Evolutionary conservation across 1,140 invertebrate genomes (phyloP), one percentile per base, ranked within the genome.

Genomic region (Bacillus rossius): DNA sequence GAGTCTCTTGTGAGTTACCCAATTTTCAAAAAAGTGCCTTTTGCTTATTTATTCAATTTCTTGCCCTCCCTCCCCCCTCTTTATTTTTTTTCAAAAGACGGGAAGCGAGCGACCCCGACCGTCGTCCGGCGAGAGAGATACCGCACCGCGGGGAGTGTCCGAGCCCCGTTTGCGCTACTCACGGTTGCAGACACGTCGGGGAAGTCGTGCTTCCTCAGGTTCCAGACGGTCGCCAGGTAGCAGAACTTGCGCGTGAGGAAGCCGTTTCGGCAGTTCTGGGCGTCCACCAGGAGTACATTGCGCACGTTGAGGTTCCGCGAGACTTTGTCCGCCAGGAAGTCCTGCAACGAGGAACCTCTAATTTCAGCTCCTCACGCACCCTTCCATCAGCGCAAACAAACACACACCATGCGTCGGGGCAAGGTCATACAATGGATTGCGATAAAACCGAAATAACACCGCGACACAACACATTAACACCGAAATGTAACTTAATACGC

Each of bases 201-300:
- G 69, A 84, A 87, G 41, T 81, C 71, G 60, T 78, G 85, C 48
- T 79, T 82, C 61, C 78, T 76, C 16, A 83, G 76, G 41, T 75
- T 75, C 47, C 76, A 79, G 20, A 82, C 79, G 62, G 85, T 80
- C 16, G 77, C 74, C 48, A 86, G 52, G 64, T 84, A 81, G 55
- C 79, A 80, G 48, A 87, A 82, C 23, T 80, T 73, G 57, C 81
- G 77, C 2, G 81, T 79, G 0, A 88, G 70, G 37, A 85, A 71
- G 13, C 79, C 78, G 23, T 75, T 74, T 45, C 54, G 19, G 57
- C 48, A 16, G 50, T 69, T 59, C 74, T 78, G 16, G 73, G 72
- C 57, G 19, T 82, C 79, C 8, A 87, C 78, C 55, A 84, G 70
- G 29, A 91, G 67, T 16, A 89, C 78, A 64, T 89, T 70, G 23